Evolutionary conservation across 1,140 invertebrate species (phyloP).

Genomic region (Aphis gossypii): DNA sequence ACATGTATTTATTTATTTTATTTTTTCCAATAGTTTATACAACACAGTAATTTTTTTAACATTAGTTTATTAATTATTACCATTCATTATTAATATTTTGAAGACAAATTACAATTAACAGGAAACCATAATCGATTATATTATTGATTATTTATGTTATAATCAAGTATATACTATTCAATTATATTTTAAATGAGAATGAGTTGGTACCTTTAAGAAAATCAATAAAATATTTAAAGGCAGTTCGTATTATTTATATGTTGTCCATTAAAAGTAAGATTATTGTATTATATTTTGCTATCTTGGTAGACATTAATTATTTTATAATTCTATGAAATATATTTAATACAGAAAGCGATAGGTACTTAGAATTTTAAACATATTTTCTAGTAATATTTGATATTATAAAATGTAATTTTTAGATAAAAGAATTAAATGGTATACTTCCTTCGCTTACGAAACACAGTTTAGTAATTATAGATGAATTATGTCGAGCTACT

Average conservation of each 20-base stretch:
- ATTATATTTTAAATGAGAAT: background rate
- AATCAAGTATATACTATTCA: background rate
- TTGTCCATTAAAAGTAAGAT: background rate
- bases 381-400: background rate
- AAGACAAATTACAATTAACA: background rate
- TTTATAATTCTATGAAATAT: background rate
- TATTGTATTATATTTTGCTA: background rate
- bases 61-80: background rate
- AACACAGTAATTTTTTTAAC: background rate
- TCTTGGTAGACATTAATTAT: background rate
- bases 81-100: background rate
- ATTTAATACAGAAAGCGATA: background rate
- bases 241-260: background rate
- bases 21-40: background rate
- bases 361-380: background rate
- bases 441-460: slow-evolving; percentile 76
- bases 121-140: background rate
- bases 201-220: too few relatives aligned
- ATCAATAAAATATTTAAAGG: too few relatives aligned
- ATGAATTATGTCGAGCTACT: slow-evolving; percentile 84
- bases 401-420: slow-evolving; percentile 61
- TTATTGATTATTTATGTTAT: background rate
- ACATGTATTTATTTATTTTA: too few relatives aligned
- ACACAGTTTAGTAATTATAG: slow-evolving; percentile 83
- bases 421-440: slow-evolving; percentile 85